A percentile compares a stretch with the other conserved stretches of the same genome.
phyloP scores from a whole-genome alignment of 2,888 invertebrate species.

The Drosophila yooni region DNA sequence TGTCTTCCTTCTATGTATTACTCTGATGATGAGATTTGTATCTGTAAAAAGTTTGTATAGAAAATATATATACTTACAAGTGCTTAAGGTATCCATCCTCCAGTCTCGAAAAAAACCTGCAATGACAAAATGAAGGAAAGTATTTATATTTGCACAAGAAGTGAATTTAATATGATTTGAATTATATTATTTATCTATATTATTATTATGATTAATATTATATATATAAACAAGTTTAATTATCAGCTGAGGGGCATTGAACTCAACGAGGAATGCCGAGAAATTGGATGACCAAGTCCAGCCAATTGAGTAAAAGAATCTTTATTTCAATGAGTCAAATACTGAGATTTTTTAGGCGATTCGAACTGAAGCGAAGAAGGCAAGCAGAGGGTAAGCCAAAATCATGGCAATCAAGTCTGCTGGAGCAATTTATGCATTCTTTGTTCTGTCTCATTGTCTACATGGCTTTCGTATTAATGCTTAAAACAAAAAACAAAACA shows the following conservation, averaged over 20 bases:
- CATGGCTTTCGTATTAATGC: constrained; percentile 55
- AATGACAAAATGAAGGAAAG: constrained; percentile 29
- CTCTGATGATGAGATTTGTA: background rate
- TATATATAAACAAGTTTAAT: background rate
- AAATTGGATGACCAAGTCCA: constrained; percentile 36
- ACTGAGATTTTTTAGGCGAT: constrained; percentile 42
- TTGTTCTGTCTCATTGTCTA: constrained; percentile 58
- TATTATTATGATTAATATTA: background rate
- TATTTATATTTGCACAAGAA: background rate
- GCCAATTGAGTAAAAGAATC: constrained; percentile 37
- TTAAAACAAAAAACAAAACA: constrained; percentile 38
- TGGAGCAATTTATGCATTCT: constrained; percentile 69
- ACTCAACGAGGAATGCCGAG: constrained; percentile 30
- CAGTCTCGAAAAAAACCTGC: constrained; percentile 36
- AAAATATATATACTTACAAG: constrained; percentile 46
- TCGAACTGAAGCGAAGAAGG: constrained; percentile 1
- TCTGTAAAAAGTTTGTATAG: background rate
- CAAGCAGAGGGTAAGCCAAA: constrained; percentile 19
- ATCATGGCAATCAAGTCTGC: constrained; percentile 43
- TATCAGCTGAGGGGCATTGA: constrained; percentile 44
- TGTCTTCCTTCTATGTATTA: too few relatives aligned
- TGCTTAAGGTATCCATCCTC: constrained; percentile 55
- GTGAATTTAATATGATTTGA: background rate
- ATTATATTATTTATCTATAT: constrained; percentile 1
- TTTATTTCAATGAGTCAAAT: constrained; percentile 52